Conservation (phyloP, 2,797 vertebrate species). For the Neopelma chrysocephalum region DNA sequence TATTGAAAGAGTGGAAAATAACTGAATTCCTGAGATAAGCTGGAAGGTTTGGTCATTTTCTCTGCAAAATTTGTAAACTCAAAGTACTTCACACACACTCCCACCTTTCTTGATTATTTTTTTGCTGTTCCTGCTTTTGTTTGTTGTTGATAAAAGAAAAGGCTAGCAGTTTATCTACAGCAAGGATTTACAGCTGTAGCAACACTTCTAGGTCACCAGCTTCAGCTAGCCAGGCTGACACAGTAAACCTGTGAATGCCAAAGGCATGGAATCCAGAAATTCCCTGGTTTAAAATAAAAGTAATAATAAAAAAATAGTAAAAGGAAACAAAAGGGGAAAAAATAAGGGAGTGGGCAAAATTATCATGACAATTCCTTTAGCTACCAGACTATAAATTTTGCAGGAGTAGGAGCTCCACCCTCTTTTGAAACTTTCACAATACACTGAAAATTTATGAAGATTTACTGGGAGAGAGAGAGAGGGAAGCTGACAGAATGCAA, state of each 20-base stretch:
- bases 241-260: not conserved
- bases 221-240: not conserved
- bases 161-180: not conserved
- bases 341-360: not conserved
- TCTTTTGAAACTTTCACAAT: not conserved
- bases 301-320: fast-evolving
- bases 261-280: not conserved
- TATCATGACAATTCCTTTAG: not conserved
- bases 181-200: not conserved
- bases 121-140: not conserved
- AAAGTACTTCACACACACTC: not conserved
- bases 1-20: not conserved
- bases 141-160: not conserved
- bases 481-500: not conserved
- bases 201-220: not conserved
- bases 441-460: not conserved
- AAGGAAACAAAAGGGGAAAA: fast-evolving
- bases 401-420: not conserved
- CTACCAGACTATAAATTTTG: not conserved
- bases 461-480: not conserved
- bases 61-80: not conserved
- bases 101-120: not conserved
- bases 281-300: not conserved
- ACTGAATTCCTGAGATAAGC: not conserved
- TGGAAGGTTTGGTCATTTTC: not conserved